Conservation (phyloP, 2,888 invertebrate genomes). For the Eudasyphora cyanicolor region DNA sequence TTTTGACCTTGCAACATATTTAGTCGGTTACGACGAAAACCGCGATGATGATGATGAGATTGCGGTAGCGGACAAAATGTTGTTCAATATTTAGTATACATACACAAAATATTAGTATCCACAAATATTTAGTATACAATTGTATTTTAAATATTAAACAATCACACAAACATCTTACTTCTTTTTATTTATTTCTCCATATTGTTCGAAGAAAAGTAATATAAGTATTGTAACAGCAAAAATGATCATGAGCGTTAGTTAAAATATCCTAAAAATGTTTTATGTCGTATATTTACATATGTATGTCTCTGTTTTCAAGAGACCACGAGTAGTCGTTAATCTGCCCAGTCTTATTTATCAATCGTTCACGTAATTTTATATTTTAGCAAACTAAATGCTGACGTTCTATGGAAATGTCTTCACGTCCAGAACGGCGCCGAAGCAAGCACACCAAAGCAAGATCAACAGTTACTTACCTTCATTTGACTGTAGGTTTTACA, state of each 20-base stretch:
- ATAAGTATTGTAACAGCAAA: conserved; percentile 15
- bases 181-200: background rate
- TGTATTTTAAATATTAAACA: conserved; percentile 21
- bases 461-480: background rate
- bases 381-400: background rate
- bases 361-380: background rate
- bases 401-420: background rate
- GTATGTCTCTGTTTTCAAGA: conserved; percentile 31
- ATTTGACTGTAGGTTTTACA: background rate
- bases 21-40: too few relatives aligned
- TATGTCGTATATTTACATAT: conserved; percentile 9
- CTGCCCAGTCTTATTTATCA: background rate
- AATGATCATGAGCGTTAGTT: background rate
- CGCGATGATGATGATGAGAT: too few relatives aligned
- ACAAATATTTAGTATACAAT: conserved; percentile 44
- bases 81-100: too few relatives aligned
- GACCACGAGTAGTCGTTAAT: background rate
- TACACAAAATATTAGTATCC: too few relatives aligned
- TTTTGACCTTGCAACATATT: too few relatives aligned
- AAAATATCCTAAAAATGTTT: background rate
- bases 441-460: background rate
- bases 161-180: background rate
- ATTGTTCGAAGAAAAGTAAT: conserved; percentile 15
- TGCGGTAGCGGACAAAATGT: too few relatives aligned
- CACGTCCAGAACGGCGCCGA: background rate